phyloP scores from a whole-genome alignment of 2,888 invertebrate species.

The Eumerus sabulonum region DNA sequence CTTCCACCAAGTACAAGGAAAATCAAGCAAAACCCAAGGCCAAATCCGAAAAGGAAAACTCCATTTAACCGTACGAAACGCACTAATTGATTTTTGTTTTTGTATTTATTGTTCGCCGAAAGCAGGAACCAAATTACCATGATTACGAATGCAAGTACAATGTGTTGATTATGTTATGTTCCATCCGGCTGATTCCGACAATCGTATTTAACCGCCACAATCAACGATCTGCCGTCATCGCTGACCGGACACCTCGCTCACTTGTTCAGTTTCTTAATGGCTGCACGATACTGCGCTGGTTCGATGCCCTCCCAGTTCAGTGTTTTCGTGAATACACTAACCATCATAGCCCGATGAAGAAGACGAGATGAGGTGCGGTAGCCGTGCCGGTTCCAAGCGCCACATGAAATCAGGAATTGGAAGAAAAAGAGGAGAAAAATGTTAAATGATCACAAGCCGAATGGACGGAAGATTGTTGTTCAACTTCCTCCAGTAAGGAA shows the following conservation, averaged over 20 bases:
- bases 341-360: conserved; percentile 71
- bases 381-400: no score
- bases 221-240: conserved; percentile 2
- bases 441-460: background rate
- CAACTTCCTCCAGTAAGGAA: conserved; percentile 51
- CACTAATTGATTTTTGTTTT: conserved; percentile 28
- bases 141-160: conserved; percentile 22
- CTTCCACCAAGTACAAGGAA: no score
- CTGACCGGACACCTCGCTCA: conserved; percentile 79
- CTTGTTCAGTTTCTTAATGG: conserved; percentile 73
- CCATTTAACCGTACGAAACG: conserved; percentile 10
- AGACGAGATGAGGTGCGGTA: conserved; percentile 29
- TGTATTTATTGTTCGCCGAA: background rate
- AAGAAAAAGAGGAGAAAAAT: conserved; percentile 17
- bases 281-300: conserved; percentile 80
- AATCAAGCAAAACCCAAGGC: no score
- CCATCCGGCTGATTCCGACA: conserved; percentile 31
- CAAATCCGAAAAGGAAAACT: conserved; percentile 4
- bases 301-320: conserved; percentile 84
- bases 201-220: background rate
- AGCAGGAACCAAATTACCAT: background rate
- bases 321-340: conserved; percentile 79
- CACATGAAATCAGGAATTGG: conserved; percentile 36
- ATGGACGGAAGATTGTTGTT: conserved; percentile 9
- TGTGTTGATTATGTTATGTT: conserved; percentile 32